These are phyloP conservation scores for Miltochrista miniata DNA, from an alignment of 2,888 invertebrate species.

Conservation along the genomic window DNA sequence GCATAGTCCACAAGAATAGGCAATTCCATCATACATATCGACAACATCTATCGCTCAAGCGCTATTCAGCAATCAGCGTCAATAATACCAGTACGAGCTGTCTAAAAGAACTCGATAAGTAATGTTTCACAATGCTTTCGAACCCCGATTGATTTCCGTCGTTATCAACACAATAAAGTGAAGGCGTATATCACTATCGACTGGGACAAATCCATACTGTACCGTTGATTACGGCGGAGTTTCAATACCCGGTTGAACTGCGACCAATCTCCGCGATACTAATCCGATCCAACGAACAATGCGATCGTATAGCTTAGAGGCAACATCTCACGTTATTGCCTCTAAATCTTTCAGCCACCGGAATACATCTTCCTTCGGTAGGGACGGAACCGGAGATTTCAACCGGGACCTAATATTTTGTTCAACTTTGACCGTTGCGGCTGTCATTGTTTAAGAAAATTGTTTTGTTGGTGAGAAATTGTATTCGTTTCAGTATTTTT, in stretches of 20 bases:
- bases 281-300: slow-evolving; percentile 78
- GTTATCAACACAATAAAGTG: slow-evolving; percentile 29
- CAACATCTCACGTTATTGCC: slow-evolving; percentile 77
- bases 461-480: no score
- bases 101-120: no score
- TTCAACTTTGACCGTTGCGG: neutral
- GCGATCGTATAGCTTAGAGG: slow-evolving; percentile 66
- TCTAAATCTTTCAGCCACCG: slow-evolving; percentile 75
- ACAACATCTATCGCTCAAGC: no score
- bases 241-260: slow-evolving; percentile 39
- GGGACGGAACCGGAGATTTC: slow-evolving; percentile 11
- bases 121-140: neutral
- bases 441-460: neutral
- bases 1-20: no score
- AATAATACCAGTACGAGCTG: no score
- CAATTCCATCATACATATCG: no score
- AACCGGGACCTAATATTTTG: neutral
- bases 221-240: slow-evolving; percentile 42
- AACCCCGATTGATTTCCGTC: slow-evolving; percentile 29
- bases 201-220: slow-evolving; percentile 27
- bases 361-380: slow-evolving; percentile 34
- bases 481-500: no score
- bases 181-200: slow-evolving; percentile 32
- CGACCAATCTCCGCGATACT: slow-evolving; percentile 61
- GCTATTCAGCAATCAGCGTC: no score